Base-by-base conservation (phyloP, 2,888 invertebrate species). In the Cremastinae sp. region DNA sequence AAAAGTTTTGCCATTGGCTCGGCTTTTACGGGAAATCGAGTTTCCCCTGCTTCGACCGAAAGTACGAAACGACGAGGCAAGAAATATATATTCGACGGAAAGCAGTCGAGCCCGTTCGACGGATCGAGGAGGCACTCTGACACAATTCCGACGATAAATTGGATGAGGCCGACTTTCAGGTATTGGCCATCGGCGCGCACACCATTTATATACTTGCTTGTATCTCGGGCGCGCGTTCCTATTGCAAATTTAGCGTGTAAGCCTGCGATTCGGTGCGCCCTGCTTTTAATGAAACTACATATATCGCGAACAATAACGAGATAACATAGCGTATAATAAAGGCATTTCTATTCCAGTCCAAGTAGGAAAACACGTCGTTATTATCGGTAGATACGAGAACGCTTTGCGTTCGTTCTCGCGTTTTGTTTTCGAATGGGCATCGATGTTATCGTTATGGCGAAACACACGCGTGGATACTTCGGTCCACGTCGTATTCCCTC, bases 321-420 rank as follows among this genome's bases (percentile, higher is more conserved):
- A 69, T 69, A 49, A 69, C 58, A 41, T 38, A 28, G 7, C 41
- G 68, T 69, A 59, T 69, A 69, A 69, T 69, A 69, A 69, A 69
- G 28, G 18, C 58, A 69, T 69, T 69, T 69, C 58, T 51, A 59
- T 69, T 69, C 58, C 36, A 16, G 16, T 8, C n/a, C 34, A 51
- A 51, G 16, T 28, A 59, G 68, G 38, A 38, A 51, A 68, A 47
- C 47, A 38, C 47, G 20, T 22, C 14, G 38, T 49, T 58, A 9
- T 56, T 66, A 66, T 66, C 34, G 34, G 54, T 41, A 12, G 12
- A 9, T 5, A 41, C 8, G 12, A 66, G 20, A 38, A 56, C 22
- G 45, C 18, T 56, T 54, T 53, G 43, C 53, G 54, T 65, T 65
- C 41, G 14, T 65, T 65, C 38, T 45, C 45, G 43, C 12, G 12